phyloP scores from a whole-genome alignment of 2,797 vertebrate genomes.

The Spinus pinus region DNA sequence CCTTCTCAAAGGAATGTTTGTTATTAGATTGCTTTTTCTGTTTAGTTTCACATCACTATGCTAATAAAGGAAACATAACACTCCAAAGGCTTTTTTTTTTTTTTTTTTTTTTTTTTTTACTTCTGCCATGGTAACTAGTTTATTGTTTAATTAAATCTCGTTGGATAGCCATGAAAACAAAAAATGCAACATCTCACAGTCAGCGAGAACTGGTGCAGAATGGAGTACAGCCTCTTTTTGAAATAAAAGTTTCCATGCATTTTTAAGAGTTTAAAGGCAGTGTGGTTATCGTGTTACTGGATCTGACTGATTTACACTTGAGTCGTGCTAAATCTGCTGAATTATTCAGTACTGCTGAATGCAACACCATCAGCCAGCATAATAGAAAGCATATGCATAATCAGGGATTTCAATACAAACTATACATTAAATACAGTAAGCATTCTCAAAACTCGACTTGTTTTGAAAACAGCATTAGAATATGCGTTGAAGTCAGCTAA shows the following conservation, averaged over 20 bases:
- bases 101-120: not conserved
- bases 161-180: conserved; percentile 31
- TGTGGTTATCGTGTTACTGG: conserved; percentile 65
- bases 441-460: not conserved
- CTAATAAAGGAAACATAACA: conserved; percentile 77
- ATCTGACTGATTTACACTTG: conserved; percentile 73
- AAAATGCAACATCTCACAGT: conserved; percentile 36
- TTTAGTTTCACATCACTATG: conserved; percentile 77
- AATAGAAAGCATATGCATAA: conserved; percentile 68
- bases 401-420: conserved; percentile 53
- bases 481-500: not conserved
- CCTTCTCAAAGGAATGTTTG: conserved; percentile 81
- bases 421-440: conserved; percentile 57
- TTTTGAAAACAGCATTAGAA: conserved; percentile 25
- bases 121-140: conserved; percentile 46
- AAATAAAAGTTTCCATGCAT: conserved; percentile 57
- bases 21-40: conserved; percentile 81
- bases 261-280: conserved; percentile 69
- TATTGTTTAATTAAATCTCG: conserved; percentile 68
- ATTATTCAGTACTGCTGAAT: conserved; percentile 73
- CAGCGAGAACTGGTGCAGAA: conserved; percentile 20
- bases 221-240: not conserved
- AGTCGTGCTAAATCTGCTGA: conserved; percentile 72
- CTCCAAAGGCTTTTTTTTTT: conserved; percentile 45
- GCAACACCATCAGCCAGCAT: conserved; percentile 61